Conservation (phyloP, 2,888 invertebrate genomes). For the Dolomedes plantarius region DNA sequence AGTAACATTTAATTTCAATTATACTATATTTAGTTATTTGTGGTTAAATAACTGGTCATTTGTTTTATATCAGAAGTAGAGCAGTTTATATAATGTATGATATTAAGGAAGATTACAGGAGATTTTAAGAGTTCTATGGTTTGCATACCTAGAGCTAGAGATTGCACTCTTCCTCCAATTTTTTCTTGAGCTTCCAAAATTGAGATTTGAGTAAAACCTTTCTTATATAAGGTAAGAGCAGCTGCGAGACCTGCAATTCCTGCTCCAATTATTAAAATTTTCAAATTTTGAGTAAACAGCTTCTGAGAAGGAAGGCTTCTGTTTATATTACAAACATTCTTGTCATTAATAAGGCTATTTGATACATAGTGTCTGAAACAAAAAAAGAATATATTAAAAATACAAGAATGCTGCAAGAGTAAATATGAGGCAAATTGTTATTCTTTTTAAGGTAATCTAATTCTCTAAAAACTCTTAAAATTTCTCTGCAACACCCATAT, state of each 20-base stretch:
- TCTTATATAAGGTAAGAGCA: constrained; percentile 70
- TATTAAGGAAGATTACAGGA: too few relatives aligned
- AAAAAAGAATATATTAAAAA: not conserved
- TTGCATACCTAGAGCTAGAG: constrained; percentile 74
- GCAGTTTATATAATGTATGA: not conserved
- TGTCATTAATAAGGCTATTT: too few relatives aligned
- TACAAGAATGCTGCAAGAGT: too few relatives aligned
- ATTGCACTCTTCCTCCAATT: constrained; percentile 80
- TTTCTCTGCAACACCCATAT: too few relatives aligned
- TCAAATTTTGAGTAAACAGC: too few relatives aligned
- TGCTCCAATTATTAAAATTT: constrained; percentile 74
- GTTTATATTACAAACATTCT: too few relatives aligned
- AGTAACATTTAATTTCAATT: too few relatives aligned
- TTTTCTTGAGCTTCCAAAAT: constrained; percentile 78
- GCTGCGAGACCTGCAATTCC: constrained; percentile 75
- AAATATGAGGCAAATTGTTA: too few relatives aligned
- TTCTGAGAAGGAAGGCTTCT: not conserved
- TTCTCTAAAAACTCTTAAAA: too few relatives aligned
- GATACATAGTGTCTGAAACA: not conserved
- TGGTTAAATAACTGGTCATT: not conserved
- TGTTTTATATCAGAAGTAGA: not conserved
- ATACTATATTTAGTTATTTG: not conserved
- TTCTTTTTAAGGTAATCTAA: too few relatives aligned
- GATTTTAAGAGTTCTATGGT: not conserved
- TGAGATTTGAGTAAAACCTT: constrained; percentile 72